Evolutionary conservation across 1,140 invertebrate species (phyloP).

Genomic region (Sminthurides bifidus): DNA sequence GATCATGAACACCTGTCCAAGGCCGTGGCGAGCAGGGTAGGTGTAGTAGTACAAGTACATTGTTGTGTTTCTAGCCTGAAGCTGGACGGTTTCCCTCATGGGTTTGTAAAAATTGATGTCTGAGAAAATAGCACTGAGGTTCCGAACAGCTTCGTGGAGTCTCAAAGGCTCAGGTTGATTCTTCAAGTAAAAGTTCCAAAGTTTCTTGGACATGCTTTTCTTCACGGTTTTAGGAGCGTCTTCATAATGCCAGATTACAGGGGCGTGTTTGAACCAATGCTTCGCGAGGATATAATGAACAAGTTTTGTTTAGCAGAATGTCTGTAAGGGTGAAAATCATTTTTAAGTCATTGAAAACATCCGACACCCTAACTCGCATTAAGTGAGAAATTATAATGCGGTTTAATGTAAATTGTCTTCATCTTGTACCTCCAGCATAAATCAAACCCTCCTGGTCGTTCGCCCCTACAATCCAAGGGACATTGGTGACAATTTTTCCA

Average conservation of each 20-base stretch:
- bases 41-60: conserved; percentile 13
- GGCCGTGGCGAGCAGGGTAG: conserved; percentile 6
- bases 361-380: not conserved
- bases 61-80: not conserved
- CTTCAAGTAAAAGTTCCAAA: conserved; percentile 1
- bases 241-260: not conserved
- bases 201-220: not conserved
- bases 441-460: conserved; percentile 8
- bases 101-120: conserved; percentile 10
- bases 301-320: not conserved
- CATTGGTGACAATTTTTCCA: conserved; percentile 14
- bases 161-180: not conserved
- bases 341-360: not conserved
- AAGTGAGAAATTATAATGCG: not conserved
- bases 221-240: not conserved
- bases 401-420: not conserved
- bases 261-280: not conserved
- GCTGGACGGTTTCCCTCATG: not conserved
- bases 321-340: too few relatives aligned
- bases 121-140: conserved; percentile 7
- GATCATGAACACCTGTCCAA: conserved; percentile 7
- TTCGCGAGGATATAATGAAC: not conserved
- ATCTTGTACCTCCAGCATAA: not conserved
- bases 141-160: not conserved
- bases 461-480: conserved; percentile 52